Base-by-base conservation (phyloP, 2,113 vertebrate species). In the Ariopsis seemanni region DNA sequence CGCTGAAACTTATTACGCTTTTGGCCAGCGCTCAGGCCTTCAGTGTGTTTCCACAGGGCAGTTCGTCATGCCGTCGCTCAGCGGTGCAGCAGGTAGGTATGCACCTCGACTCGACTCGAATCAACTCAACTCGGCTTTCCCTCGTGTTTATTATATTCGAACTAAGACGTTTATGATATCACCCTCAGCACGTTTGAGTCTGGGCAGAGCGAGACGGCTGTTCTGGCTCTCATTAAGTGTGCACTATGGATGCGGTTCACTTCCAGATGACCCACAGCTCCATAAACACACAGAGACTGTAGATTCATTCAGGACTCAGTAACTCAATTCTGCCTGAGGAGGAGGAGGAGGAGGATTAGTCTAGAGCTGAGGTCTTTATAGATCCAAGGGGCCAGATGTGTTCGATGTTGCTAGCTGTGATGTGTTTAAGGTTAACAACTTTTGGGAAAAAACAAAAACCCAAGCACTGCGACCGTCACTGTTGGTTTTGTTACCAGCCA, bases 291-390 rank as follows among this genome's bases (percentile, higher is more conserved):
- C 90, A 1, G 93, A 89, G 90, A 90, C 91, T 87, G 91, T 69
- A 81, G 85, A 91, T 94, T 93, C 90, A 93, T 89, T 90, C 89
- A 89, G 90, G 67, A 63, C 74, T 4, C 62, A 15, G 84, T 75
- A 77, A 85, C 84, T 77, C 50, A 81, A 81, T 81, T 81, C 57
- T 60, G 57, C 57, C 30, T 7, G 30, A 80, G 48, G 50, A 79
- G 50, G 52, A 78, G 50, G 52, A 78, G n/a, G 53, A 80, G 53
- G 77, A 80, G 53, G 79, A 81, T 60, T 60, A 81, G 27, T 81
- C 30, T 42, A 42, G 79, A 81, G 79, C 50, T 22, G 91, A 91
- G 92, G 93, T 87, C 92, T 94, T 94, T 92, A 94, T 93, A 90
- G 93, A 90, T 91, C 89, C 71, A 11, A 89, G 83, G 89, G 25